Evolutionary conservation across 1,140 invertebrate species (phyloP).

Genomic region (Physella acuta): DNA sequence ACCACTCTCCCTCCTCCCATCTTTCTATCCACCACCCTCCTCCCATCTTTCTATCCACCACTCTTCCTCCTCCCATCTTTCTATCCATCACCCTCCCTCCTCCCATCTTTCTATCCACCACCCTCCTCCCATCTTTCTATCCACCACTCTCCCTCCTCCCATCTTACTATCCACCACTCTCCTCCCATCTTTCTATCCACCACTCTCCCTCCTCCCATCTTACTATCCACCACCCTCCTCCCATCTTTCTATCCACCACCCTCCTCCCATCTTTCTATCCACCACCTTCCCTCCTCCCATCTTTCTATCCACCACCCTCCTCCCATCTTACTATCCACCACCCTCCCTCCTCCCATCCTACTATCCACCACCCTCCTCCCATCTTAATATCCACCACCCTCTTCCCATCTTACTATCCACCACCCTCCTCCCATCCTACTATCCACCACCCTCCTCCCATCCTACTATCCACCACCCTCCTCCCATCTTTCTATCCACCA

Average conservation of each 20-base stretch:
- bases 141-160: background rate
- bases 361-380: background rate
- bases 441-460: background rate
- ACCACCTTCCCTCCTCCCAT: too few species aligned
- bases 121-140: background rate
- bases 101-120: background rate
- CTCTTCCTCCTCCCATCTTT: background rate
- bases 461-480: background rate
- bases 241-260: too few species aligned
- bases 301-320: too few species aligned
- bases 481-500: background rate
- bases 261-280: too few species aligned
- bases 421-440: slow-evolving; percentile 1
- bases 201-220: slow-evolving; percentile 12
- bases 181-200: background rate
- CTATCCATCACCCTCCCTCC: slow-evolving; percentile 6
- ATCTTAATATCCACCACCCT: background rate
- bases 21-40: background rate
- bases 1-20: background rate
- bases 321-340: background rate
- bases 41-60: slow-evolving; percentile 16
- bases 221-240: background rate
- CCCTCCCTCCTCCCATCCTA: background rate
- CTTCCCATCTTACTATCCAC: background rate
- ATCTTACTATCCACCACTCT: background rate